Conservation (phyloP, 2,888 invertebrate species). For the Amiota communis region DNA sequence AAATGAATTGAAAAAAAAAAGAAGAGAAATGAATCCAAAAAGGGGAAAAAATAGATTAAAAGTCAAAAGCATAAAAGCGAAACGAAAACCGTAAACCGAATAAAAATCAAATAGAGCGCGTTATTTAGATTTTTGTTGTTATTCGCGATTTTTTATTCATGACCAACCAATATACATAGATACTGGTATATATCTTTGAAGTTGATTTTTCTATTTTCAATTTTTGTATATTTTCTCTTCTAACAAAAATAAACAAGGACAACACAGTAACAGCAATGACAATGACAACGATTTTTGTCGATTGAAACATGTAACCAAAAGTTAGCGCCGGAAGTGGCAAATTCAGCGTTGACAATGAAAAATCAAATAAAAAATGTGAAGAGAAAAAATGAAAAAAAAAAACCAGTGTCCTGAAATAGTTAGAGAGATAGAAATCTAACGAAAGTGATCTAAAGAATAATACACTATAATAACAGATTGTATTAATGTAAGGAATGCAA, state of each 20-base stretch:
- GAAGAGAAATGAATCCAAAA: background rate
- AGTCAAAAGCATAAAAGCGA: background rate
- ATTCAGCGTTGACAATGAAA: constrained; percentile 20
- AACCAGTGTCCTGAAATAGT: background rate
- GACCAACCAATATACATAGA: too few species aligned
- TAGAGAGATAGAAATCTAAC: too few species aligned
- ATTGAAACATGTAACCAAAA: constrained; percentile 28
- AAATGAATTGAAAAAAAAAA: background rate
- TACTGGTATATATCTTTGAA: background rate
- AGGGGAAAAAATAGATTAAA: background rate
- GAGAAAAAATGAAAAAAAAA: constrained; percentile 16
- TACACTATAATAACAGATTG: too few species aligned
- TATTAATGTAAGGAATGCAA: too few species aligned
- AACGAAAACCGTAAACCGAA: background rate
- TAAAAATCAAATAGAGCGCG: constrained; percentile 19
- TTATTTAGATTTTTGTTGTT: constrained; percentile 16
- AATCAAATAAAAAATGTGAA: constrained; percentile 12
- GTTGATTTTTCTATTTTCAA: constrained; percentile 8
- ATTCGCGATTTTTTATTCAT: too few species aligned
- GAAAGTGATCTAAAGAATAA: too few species aligned
- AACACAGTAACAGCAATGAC: too few species aligned
- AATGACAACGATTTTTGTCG: constrained; percentile 14
- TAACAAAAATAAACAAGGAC: background rate
- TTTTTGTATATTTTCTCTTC: background rate
- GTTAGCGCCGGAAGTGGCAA: constrained; percentile 27